Base-by-base conservation (phyloP, 2,888 invertebrate genomes). In the Diaperis boleti region DNA sequence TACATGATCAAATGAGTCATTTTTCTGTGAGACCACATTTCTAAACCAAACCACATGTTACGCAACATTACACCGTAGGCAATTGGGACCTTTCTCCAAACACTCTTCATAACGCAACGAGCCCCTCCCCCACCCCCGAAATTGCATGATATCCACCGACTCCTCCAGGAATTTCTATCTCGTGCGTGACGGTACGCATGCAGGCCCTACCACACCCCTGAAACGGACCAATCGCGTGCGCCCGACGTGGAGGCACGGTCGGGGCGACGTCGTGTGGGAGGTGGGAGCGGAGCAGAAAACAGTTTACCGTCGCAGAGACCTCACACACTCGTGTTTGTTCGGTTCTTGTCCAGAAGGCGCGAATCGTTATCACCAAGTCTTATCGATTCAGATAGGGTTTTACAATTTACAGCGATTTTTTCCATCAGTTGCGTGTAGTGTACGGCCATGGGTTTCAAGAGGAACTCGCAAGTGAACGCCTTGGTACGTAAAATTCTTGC, bases 151-250 rank as follows among this genome's bases (percentile, higher is more conserved):
- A 39, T 41, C 22, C 14, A 26, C 20, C 35, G 31, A 49, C 15
- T 17, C 42, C 13, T 6, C 42, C 13, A 18, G 29, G 54, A 54
- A 52, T 54, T 52, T 17, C 49, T 8, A 15, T 37, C 20, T 42
- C 26, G 8, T 55, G 54, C 55, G 50, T 59, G 39, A 63, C 63
- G 63, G 29, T 49, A 17, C 20, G 11, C 52, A 55, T 15, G 33
- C 50, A 49, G 14, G 17, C 35, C 10, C 2, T 17, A 50, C 52
- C 60, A 63, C 63, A 63, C 63, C 63, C 59, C 63, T 59, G 29
- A 7, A 6, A 10, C 15, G 10, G 45, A 45, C 63, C 59, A 63
- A 63, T 63, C 5, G 17, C 42, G 31, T n/a, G 8, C 35, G 10
- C 15, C 31, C 13, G 18, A 59, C 52, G 41, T 42, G 60, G 60